phyloP scores from a whole-genome alignment of 1,140 invertebrate species.

The Drosophila ohnishii region DNA sequence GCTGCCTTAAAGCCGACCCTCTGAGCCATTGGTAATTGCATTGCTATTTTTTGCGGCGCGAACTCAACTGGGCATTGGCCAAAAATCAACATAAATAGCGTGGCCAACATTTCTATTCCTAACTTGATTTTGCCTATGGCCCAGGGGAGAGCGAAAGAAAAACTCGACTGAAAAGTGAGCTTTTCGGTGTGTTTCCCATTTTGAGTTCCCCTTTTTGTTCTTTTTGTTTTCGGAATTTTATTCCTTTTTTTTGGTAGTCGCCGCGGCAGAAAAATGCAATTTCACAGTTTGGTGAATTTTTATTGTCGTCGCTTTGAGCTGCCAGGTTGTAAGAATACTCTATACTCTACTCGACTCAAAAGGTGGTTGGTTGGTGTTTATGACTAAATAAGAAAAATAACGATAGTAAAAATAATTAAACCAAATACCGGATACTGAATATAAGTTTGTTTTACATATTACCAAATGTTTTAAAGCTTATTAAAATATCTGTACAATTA shows the following conservation, averaged over 20 bases:
- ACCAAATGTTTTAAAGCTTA: too few species aligned
- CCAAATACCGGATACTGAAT: too few species aligned
- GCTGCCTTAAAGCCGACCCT: constrained; percentile 31
- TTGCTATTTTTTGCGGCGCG: constrained; percentile 36
- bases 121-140: constrained; percentile 71
- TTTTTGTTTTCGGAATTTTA: constrained; percentile 19
- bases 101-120: constrained; percentile 79
- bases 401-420: background rate
- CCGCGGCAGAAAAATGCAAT: constrained; percentile 80
- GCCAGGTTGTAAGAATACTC: constrained; percentile 25
- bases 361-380: background rate
- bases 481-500: background rate
- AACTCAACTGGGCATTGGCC: constrained; percentile 53
- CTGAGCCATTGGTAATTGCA: constrained; percentile 62
- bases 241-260: constrained; percentile 32
- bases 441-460: too few species aligned
- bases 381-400: background rate
- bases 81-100: constrained; percentile 80
- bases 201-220: constrained; percentile 12
- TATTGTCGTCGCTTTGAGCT: constrained; percentile 80
- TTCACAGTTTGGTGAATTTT: constrained; percentile 82
- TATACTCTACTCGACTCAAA: constrained; percentile 4
- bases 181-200: constrained; percentile 25
- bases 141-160: constrained; percentile 33
- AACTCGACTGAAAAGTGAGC: constrained; percentile 31